These are phyloP conservation scores for Chymomyza caudatula DNA, from an alignment of 2,888 invertebrate species.

Conservation along the genomic window DNA sequence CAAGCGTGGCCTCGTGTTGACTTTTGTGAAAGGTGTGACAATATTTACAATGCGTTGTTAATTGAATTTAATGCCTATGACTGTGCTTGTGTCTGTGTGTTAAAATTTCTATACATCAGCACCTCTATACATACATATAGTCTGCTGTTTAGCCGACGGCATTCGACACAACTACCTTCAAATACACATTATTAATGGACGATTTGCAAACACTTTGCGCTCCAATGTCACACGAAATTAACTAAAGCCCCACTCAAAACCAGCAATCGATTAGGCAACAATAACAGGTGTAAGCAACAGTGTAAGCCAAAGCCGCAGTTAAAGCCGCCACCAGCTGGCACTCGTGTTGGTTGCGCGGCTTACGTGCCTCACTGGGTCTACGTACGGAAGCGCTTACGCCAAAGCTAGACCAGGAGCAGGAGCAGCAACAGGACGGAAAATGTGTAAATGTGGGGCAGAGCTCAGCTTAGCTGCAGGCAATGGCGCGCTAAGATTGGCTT, in stretches of 20 bases:
- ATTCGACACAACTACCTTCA: constrained; percentile 33
- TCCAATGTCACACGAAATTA: constrained; percentile 7
- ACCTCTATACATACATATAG: no score
- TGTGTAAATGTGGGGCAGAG: no score
- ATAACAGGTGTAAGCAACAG: neutral
- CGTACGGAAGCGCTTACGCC: neutral
- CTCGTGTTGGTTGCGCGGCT: neutral
- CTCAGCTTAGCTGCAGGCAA: no score
- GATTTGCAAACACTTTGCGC: constrained; percentile 32
- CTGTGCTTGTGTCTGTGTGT: neutral
- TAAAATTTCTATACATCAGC: no score
- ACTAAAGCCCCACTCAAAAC: neutral
- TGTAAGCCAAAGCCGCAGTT: neutral
- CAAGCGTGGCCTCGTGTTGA: constrained; percentile 41
- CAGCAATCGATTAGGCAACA: constrained; percentile 10
- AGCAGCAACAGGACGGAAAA: no score
- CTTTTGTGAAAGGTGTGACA: constrained; percentile 54
- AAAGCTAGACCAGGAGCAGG: neutral
- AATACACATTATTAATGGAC: constrained; percentile 44
- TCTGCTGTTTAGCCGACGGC: constrained; percentile 6
- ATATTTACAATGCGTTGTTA: constrained; percentile 55
- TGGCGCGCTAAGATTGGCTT: no score
- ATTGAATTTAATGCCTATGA: constrained; percentile 50
- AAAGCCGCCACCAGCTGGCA: neutral
- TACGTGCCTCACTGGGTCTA: neutral